Evolutionary conservation across 1,140 invertebrate genomes (phyloP).

Genomic region (Drosophila bocki): DNA sequence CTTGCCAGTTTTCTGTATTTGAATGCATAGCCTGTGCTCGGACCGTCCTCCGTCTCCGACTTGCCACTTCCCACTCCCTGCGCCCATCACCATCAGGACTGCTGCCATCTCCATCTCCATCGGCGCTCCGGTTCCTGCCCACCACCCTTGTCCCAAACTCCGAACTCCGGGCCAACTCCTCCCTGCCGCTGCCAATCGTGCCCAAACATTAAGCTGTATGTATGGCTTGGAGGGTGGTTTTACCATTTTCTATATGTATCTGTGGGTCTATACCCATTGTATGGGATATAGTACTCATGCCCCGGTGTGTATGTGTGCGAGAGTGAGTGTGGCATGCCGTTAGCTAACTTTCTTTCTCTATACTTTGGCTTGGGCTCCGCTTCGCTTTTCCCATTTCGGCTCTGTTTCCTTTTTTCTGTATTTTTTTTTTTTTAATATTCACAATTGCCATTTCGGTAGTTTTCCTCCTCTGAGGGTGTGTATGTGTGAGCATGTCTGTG

Average conservation of each 20-base stretch:
- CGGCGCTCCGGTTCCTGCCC: conserved; percentile 32
- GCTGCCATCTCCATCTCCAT: conserved; percentile 46
- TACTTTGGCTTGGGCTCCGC: conserved; percentile 43
- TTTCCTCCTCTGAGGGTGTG: conserved; percentile 45
- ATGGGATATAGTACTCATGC: conserved; percentile 70
- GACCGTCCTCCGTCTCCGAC: conserved; percentile 35
- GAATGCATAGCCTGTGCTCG: conserved; percentile 72
- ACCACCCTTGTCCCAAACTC: conserved; percentile 29
- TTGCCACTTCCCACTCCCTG: conserved; percentile 19
- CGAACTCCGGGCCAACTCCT: conserved; percentile 23
- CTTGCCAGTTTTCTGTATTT: conserved; percentile 77
- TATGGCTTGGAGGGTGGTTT: conserved; percentile 70
- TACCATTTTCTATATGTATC: conserved; percentile 76
- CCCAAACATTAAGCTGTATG: conserved; percentile 64
- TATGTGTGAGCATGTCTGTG: conserved; percentile 58
- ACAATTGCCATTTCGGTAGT: conserved; percentile 83
- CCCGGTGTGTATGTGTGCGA: conserved; percentile 27
- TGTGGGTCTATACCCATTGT: conserved; percentile 55
- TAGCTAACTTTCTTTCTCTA: conserved; percentile 74
- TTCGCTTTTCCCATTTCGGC: conserved; percentile 19
- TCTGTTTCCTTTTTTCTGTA: conserved; percentile 25
- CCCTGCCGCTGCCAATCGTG: conserved; percentile 55
- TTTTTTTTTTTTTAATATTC: conserved; percentile 76
- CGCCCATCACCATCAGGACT: conserved; percentile 27
- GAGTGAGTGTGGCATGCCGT: conserved; percentile 59